Percentiles rank a stretch among this genome's conserved stretches.
phyloP scores from a whole-genome alignment of 2,797 vertebrate species.

The Pantherophis vulpinus region DNA sequence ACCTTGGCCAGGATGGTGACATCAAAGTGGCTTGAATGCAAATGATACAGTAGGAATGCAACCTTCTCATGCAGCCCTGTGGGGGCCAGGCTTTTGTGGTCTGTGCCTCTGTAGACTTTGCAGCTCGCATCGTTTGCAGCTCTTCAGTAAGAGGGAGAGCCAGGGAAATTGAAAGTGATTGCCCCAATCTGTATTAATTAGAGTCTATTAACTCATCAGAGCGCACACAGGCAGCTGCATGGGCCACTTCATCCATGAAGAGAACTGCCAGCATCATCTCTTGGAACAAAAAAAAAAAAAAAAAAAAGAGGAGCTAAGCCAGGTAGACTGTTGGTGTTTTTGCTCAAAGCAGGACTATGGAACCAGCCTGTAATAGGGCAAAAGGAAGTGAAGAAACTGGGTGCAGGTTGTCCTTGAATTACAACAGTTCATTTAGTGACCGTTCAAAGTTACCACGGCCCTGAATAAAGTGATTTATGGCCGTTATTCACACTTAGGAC shows the following conservation, averaged over 20 bases:
- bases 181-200: conserved; percentile 66
- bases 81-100: background rate
- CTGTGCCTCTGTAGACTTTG: background rate
- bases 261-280: background rate
- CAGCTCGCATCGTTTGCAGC: background rate
- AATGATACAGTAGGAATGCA: background rate
- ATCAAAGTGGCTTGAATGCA: background rate
- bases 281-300: background rate
- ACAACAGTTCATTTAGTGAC: background rate
- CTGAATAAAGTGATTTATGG: background rate
- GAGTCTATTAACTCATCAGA: conserved; percentile 63
- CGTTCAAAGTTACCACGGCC: background rate
- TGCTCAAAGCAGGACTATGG: background rate
- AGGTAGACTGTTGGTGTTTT: background rate
- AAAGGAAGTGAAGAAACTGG: background rate
- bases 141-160: conserved; percentile 51
- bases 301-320: background rate
- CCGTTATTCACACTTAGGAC: background rate
- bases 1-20: background rate
- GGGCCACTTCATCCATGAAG: conserved; percentile 38
- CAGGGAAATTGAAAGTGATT: conserved; percentile 54
- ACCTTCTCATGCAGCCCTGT: background rate
- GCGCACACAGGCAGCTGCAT: conserved; percentile 15
- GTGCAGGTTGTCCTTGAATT: background rate
- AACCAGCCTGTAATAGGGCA: background rate